phyloP scores from a whole-genome alignment of 2,113 vertebrate species.

The Sapayoa aenigma region DNA sequence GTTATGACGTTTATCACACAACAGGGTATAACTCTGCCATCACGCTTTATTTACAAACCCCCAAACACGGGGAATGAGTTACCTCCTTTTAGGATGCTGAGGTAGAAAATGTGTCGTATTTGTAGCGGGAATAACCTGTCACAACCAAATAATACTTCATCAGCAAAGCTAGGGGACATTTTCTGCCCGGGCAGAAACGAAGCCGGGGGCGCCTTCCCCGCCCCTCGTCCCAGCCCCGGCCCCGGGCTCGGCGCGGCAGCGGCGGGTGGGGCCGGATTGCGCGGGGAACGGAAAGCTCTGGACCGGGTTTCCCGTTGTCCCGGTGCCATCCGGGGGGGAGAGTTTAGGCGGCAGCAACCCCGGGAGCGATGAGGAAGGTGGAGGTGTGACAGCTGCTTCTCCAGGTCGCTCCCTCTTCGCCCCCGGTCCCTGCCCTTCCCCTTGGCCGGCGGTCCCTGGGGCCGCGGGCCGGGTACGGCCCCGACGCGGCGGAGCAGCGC shows the following conservation, averaged over 20 bases:
- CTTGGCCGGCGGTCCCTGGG: too few species aligned
- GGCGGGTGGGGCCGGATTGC: not conserved
- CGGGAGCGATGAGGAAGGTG: not conserved
- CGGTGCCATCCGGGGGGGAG: constrained; percentile 35
- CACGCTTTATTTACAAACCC: fast-evolving
- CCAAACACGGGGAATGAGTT: fast-evolving
- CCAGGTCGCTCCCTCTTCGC: not conserved
- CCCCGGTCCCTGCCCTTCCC: not conserved
- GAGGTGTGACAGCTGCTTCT: not conserved
- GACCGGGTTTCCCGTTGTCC: constrained; percentile 24
- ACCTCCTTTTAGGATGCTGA: not conserved
- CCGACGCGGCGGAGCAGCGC: not conserved
- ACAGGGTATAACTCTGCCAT: fast-evolving
- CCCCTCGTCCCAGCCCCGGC: fast-evolving
- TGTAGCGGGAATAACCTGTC: not conserved
- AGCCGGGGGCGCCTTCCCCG: fast-evolving
- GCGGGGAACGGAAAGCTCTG: constrained; percentile 41
- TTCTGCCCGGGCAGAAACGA: fast-evolving
- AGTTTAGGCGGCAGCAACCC: not conserved
- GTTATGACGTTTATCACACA: fast-evolving
- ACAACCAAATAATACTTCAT: too few species aligned
- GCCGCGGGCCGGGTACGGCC: not conserved
- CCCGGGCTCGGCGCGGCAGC: fast-evolving
- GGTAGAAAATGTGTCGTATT: not conserved
- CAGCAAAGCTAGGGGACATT: fast-evolving